A percentile compares a stretch with the other conserved stretches of the same genome.
Conservation (phyloP, 2,113 vertebrate species). For the Phrynosoma blainvillii region DNA sequence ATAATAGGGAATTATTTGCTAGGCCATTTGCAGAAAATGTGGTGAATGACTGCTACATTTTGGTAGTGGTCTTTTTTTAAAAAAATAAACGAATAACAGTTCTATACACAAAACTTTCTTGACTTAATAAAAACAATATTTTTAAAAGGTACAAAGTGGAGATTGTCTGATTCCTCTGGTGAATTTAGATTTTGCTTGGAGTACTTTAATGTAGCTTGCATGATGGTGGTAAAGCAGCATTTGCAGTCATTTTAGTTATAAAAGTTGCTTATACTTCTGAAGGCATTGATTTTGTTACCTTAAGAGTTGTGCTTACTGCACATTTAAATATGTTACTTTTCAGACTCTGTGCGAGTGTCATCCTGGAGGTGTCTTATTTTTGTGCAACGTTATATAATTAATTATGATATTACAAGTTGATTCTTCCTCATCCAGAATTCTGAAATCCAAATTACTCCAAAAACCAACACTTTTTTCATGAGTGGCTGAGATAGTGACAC, state of each 20-base stretch:
- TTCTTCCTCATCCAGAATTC: too few species aligned
- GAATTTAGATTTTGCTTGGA: slow-evolving; percentile 34
- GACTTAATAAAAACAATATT: slow-evolving; percentile 41
- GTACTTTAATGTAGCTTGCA: slow-evolving; percentile 28
- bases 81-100: background rate
- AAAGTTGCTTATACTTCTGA: background rate
- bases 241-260: background rate
- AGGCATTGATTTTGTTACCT: background rate
- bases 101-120: slow-evolving; percentile 49
- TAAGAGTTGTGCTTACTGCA: background rate
- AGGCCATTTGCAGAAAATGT: slow-evolving; percentile 58
- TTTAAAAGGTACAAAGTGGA: slow-evolving; percentile 11
- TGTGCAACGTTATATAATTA: background rate
- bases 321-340: slow-evolving; percentile 28
- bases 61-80: slow-evolving; percentile 18
- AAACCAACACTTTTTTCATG: too few species aligned
- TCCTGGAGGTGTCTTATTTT: slow-evolving; percentile 26
- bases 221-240: too few species aligned
- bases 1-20: slow-evolving; percentile 57
- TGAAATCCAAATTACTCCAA: too few species aligned
- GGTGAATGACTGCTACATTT: slow-evolving; percentile 52
- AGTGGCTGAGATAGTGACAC: too few species aligned
- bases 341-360: background rate
- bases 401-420: slow-evolving; percentile 33
- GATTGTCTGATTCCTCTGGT: slow-evolving; percentile 8